These are phyloP conservation scores for Cetoscarus ocellatus DNA, from an alignment of 2,797 vertebrate species.

Conservation along the genomic window DNA sequence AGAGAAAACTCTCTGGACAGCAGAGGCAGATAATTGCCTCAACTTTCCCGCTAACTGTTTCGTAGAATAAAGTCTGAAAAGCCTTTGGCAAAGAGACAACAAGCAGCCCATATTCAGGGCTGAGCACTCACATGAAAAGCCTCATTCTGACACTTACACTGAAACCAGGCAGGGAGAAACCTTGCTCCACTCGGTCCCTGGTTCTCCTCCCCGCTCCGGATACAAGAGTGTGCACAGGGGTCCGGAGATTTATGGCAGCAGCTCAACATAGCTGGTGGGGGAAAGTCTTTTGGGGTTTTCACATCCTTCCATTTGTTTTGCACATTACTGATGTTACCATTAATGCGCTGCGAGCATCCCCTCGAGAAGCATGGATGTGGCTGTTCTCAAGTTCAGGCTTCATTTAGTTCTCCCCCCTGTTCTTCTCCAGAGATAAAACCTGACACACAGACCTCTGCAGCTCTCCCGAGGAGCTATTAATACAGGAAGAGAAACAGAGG, in stretches of 20 bases:
- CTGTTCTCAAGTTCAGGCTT: constrained; percentile 86
- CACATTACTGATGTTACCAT: constrained; percentile 87
- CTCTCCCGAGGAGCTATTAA: constrained; percentile 88
- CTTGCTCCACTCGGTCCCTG: constrained; percentile 56
- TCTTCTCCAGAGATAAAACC: constrained; percentile 84
- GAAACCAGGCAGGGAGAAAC: constrained; percentile 65
- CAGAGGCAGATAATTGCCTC: constrained; percentile 72
- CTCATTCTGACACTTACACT: constrained; percentile 69
- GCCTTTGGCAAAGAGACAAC: constrained; percentile 75
- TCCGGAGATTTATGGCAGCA: constrained; percentile 85
- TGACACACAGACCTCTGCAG: constrained; percentile 77
- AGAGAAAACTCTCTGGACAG: constrained; percentile 74
- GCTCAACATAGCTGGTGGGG: constrained; percentile 72
- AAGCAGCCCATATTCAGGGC: constrained; percentile 66
- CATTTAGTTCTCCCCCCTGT: constrained; percentile 81
- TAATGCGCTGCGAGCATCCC: constrained; percentile 84
- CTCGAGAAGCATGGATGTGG: constrained; percentile 78
- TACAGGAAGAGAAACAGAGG: constrained; percentile 70
- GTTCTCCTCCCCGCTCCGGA: constrained; percentile 52
- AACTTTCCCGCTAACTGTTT: constrained; percentile 75
- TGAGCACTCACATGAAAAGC: constrained; percentile 70
- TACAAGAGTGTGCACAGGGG: constrained; percentile 71
- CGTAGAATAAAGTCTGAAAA: constrained; percentile 67
- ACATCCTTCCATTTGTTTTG: constrained; percentile 86
- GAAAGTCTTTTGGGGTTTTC: constrained; percentile 79